Base-by-base conservation (phyloP, 2,888 invertebrate genomes). In the Agonopterix heracliana region DNA sequence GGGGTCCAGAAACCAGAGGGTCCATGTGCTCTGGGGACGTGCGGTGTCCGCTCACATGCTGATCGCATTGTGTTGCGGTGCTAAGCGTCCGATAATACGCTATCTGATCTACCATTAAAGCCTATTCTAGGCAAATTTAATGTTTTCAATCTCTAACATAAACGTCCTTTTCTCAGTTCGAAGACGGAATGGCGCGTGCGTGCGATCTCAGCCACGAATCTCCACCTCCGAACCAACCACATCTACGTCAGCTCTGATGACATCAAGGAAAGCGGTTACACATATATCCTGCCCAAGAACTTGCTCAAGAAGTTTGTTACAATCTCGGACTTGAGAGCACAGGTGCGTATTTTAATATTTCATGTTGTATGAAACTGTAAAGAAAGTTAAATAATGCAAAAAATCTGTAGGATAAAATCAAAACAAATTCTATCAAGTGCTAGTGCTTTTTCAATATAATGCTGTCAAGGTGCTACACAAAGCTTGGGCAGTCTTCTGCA, bases 171-270 rank as follows among this genome's bases (percentile, higher is more conserved):
- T n/a, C 38, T 7, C 41, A 95, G 98, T 61, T 98, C 98, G 0
- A 98, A 99, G 81, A 99, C 99, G 0, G 99, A 99, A 88, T 99
- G 99, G 99, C 93, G 99, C 47, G 98, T 97, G 26, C 91, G 99
- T 60, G 99, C 99, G 0, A 99, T 99, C 62, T 99, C 97, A 0
- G 99, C 98, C 0, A 99, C 98, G 0, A 99, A 99, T 87, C 89
- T 99, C 14, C 98, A 99, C 83, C 89, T 99, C 40, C 92, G 99
- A 56, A 99, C 99, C 0, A 99, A 99, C 86, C 99, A 99, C 78
- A 99, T 99, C 70, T 99, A 99, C 71, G 99, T 99, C 13, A 98
- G 98, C 55, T 98, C 98, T 0, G 99, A 99, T 71, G 99, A 99
- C 72, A 99, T 99, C 74, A 99, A 99, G 81, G 99, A 99, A 82